phyloP scores from a whole-genome alignment of 2,888 invertebrate genomes.

The Mimachlamys varia region DNA sequence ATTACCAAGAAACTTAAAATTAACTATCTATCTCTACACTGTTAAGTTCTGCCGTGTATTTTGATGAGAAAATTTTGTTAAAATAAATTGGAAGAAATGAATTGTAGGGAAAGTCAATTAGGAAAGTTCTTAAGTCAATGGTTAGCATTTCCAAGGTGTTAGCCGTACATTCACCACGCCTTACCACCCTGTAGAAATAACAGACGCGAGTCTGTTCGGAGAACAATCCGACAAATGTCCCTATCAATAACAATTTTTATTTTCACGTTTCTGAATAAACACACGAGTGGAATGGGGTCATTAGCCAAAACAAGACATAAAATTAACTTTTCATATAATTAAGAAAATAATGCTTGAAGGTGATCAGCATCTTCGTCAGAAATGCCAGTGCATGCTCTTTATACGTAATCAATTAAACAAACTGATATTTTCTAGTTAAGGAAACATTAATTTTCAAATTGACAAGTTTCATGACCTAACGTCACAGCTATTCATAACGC shows the following conservation, averaged over 20 bases:
- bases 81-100: not conserved
- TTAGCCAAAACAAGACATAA: too few relatives aligned
- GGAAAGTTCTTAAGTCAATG: not conserved
- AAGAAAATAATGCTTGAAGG: too few relatives aligned
- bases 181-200: not conserved
- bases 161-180: not conserved
- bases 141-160: not conserved
- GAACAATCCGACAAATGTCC: not conserved
- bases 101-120: not conserved
- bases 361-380: too few relatives aligned
- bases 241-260: not conserved
- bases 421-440: too few relatives aligned
- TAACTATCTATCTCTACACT: not conserved
- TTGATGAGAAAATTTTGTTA: not conserved
- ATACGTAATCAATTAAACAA: too few relatives aligned
- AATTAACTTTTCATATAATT: too few relatives aligned
- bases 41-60: not conserved
- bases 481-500: too few relatives aligned
- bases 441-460: too few relatives aligned
- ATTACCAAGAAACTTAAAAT: not conserved
- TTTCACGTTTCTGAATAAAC: not conserved
- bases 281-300: not conserved
- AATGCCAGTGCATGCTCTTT: too few relatives aligned
- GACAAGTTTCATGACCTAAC: too few relatives aligned
- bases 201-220: not conserved